Conservation (phyloP, 1,140 invertebrate species). For the Pomacea maculata region DNA sequence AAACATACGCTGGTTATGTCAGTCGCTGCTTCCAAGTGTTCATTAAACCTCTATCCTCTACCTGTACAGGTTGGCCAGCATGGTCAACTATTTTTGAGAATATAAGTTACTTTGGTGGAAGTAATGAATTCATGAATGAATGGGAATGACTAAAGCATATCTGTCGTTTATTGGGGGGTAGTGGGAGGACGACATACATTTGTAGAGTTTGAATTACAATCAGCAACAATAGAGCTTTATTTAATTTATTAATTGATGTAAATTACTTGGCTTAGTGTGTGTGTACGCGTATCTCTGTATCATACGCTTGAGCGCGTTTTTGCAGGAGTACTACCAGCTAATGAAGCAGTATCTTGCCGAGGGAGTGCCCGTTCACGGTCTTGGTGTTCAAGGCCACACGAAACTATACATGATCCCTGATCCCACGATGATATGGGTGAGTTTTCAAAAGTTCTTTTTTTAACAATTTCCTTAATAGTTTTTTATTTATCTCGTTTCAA, state of each 20-base stretch:
- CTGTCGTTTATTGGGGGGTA: background rate
- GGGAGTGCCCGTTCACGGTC: background rate
- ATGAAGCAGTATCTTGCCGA: background rate
- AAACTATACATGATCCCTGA: background rate
- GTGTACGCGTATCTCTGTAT: background rate
- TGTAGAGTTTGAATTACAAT: background rate
- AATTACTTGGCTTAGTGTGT: background rate
- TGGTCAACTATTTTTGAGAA: too few species aligned
- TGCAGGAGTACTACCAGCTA: background rate
- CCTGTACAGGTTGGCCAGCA: too few species aligned
- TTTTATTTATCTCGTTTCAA: too few species aligned
- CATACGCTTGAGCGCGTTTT: background rate
- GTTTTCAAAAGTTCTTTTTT: background rate
- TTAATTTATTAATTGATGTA: too few species aligned
- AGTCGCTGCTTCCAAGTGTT: background rate
- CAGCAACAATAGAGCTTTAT: background rate
- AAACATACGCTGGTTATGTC: background rate
- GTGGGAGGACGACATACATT: background rate
- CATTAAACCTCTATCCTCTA: too few species aligned
- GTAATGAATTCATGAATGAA: background rate
- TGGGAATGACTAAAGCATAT: background rate
- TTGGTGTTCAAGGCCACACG: background rate
- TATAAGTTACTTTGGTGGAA: too few species aligned
- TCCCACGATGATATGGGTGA: constrained; percentile 12
- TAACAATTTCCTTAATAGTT: too few species aligned